phyloP scores from a whole-genome alignment of 2,113 vertebrate species.

The Emydocephalus ijimae region DNA sequence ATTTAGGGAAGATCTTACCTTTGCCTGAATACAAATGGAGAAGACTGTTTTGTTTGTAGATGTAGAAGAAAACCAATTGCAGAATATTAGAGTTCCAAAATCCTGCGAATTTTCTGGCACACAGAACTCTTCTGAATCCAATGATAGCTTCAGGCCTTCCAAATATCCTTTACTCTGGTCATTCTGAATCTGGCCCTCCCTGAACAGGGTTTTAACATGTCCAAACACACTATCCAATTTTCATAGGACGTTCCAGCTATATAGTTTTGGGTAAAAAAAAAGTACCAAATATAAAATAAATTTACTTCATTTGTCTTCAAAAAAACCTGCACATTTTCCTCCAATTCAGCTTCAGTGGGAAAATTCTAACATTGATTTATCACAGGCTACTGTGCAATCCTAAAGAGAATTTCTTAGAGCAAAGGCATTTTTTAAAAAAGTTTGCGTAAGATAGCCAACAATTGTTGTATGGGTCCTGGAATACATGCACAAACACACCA shows the following conservation, averaged over 20 bases:
- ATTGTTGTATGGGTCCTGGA: not conserved
- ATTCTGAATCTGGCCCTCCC: not conserved
- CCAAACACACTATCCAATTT: constrained; percentile 1
- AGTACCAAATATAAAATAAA: constrained; percentile 60
- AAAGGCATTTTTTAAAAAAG: not conserved
- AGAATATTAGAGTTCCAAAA: constrained; percentile 18
- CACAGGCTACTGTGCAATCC: not conserved
- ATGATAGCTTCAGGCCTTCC: constrained; percentile 45
- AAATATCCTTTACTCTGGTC: not conserved
- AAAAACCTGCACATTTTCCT: constrained; percentile 33
- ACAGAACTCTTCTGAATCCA: constrained; percentile 29
- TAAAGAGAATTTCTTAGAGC: not conserved
- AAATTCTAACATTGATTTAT: not conserved
- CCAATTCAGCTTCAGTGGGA: not conserved
- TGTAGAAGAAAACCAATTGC: constrained; percentile 19
- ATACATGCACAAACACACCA: constrained; percentile 3
- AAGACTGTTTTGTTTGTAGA: constrained; percentile 15
- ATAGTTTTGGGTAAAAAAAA: constrained; percentile 43
- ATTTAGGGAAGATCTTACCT: not conserved
- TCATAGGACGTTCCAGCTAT: constrained; percentile 32
- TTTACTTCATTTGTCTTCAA: constrained; percentile 54
- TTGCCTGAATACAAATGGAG: constrained; percentile 45
- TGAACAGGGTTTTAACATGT: constrained; percentile 24
- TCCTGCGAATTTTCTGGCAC: not conserved
- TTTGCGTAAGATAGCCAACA: constrained; percentile 19